A percentile compares a stretch with the other conserved stretches of the same genome.
phyloP scores from a whole-genome alignment of 2,113 vertebrate species.

The Macrotus californicus region DNA sequence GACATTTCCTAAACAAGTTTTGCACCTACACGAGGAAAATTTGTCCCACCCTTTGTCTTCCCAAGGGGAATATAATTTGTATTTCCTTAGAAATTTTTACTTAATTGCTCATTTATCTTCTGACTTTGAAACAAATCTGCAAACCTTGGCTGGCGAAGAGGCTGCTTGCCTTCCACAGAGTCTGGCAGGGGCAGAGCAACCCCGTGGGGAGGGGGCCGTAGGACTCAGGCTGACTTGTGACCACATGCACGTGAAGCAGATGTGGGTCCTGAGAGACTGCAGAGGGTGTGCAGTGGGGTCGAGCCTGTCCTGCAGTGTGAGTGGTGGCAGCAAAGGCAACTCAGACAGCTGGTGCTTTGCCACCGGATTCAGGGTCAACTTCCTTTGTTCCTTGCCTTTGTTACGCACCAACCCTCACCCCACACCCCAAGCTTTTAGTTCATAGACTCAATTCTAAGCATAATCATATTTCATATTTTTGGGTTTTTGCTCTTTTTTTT shows the following conservation, averaged over 20 bases:
- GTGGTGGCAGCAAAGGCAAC: neutral
- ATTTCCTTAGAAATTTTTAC: neutral
- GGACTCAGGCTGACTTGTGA: neutral
- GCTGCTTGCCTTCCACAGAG: neutral
- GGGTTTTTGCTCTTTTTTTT: neutral
- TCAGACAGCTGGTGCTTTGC: neutral
- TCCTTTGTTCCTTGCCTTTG: neutral
- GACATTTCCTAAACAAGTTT: neutral
- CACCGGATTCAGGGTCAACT: neutral
- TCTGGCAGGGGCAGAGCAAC: neutral
- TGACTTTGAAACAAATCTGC: constrained; percentile 5
- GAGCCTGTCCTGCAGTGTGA: neutral
- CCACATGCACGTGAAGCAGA: neutral
- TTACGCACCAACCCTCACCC: neutral
- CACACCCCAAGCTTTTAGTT: neutral
- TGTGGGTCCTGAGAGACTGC: neutral
- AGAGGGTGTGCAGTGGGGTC: neutral
- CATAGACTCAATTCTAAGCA: neutral
- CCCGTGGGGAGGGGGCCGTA: no score
- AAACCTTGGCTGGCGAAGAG: neutral
- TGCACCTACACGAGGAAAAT: neutral
- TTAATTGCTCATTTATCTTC: neutral
- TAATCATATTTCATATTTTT: neutral
- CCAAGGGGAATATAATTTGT: neutral
- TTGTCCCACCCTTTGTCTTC: neutral